Base-by-base conservation (phyloP, 1,140 invertebrate species). In the Drosophila paulistorum region DNA sequence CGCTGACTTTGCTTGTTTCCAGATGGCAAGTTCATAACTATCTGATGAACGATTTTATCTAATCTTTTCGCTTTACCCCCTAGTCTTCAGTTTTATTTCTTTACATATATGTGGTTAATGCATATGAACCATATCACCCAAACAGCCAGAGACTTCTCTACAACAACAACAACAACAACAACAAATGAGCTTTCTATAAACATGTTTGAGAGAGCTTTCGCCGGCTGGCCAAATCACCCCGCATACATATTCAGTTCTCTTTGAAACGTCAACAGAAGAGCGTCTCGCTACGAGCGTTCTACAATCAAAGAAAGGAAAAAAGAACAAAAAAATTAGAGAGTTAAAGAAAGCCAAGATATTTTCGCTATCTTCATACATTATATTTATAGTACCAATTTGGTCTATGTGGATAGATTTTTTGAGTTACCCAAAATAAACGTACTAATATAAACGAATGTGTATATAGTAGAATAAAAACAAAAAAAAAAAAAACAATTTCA, bases 21-120 rank as follows among this genome's bases (percentile, higher is more conserved):
- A 5, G 65, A 72, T 54, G 41, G 73, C 72, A 64, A n/a, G 42
- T 45, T 17, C 5, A 30, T 7, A 3, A 2, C 26, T 3, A 2
- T 20, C 9, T 42, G 14, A 62, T 33, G 7, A 58, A 10, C 11
- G 0, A 23, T 14, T 55, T 26, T n/a, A 30, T 42, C 11, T 60
- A 17, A 7, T 11, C 7, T 17, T 10, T 23, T 14, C 9, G 14
- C 26, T 17, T 60, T 20, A 30, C 30, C 9, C n/a, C 3, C n/a
- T 33, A 76, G 74, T 54, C 1, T 42, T 76, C 7, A 23, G 55
- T 20, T 1, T 67, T 1, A 54, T 60, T 26, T 45, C 33, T 39
- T 6, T 64, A 0, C 68, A 60, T 76, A 0, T 72, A 60, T 76
- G 70, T 76, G 42, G 65, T 74, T 1, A 30, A 11, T 7, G 41